A percentile compares a stretch with the other conserved stretches of the same genome.
Evolutionary conservation across 2,113 vertebrate genomes (phyloP).

Genomic region (Tupaia chinensis): DNA sequence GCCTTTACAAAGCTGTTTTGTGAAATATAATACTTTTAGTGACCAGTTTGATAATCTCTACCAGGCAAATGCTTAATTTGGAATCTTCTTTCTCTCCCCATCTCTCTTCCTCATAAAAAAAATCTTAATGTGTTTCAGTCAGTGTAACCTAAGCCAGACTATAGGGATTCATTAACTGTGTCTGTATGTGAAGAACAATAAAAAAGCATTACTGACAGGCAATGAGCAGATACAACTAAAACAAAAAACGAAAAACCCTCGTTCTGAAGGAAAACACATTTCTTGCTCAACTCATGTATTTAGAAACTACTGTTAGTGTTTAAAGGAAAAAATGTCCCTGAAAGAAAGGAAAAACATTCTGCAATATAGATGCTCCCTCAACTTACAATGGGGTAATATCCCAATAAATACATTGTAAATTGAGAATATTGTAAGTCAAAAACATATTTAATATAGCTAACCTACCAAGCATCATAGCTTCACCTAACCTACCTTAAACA

Average conservation of each 20-base stretch:
- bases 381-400: too few species aligned
- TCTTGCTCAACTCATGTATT: not conserved
- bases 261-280: not conserved
- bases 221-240: not conserved
- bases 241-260: not conserved
- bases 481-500: too few species aligned
- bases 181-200: not conserved
- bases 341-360: not conserved
- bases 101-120: not conserved
- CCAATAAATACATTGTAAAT: too few species aligned
- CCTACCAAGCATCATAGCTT: too few species aligned
- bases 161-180: not conserved
- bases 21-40: slow-evolving; percentile 27
- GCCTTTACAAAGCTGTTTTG: not conserved
- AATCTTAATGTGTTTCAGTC: not conserved
- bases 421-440: too few species aligned
- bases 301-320: slow-evolving; percentile 12
- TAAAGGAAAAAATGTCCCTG: not conserved
- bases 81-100: not conserved
- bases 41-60: not conserved
- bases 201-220: not conserved
- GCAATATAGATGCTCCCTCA: not conserved
- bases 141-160: not conserved
- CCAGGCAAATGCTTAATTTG: not conserved
- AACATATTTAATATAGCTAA: too few species aligned